Conservation (phyloP, 2,888 invertebrate genomes). For the Dolomedes plantarius region DNA sequence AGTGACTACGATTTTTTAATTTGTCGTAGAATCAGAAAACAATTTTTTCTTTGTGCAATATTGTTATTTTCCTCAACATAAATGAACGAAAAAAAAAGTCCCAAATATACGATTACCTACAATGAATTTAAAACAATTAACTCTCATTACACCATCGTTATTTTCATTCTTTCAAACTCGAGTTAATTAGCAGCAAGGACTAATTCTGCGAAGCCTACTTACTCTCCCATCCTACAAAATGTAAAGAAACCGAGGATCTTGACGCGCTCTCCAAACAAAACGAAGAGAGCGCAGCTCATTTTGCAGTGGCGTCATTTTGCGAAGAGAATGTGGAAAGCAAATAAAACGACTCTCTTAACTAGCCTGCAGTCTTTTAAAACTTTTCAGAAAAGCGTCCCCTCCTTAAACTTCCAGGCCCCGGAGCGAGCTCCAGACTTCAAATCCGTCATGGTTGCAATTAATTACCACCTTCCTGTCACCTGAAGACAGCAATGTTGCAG, state of each 20-base stretch:
- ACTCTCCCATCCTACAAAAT: background rate
- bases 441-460: constrained; percentile 59
- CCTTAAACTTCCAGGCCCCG: constrained; percentile 2
- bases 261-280: constrained; percentile 11
- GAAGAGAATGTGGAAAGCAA: constrained; percentile 35
- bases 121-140: background rate
- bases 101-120: background rate
- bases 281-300: background rate
- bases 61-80: no score
- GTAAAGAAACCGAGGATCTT: background rate
- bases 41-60: no score
- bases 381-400: background rate
- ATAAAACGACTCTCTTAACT: constrained; percentile 46
- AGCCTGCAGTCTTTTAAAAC: constrained; percentile 42
- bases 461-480: constrained; percentile 56
- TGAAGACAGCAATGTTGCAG: constrained; percentile 21
- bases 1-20: no score
- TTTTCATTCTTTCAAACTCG: background rate
- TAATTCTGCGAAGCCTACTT: background rate
- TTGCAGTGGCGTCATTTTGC: background rate
- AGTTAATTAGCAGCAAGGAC: background rate
- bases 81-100: no score
- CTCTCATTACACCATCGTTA: background rate
- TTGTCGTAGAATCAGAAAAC: no score
- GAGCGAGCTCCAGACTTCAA: background rate